A percentile compares a stretch with the other conserved stretches of the same genome.
Evolutionary conservation across 2,888 invertebrate genomes (phyloP).

Genomic region (Boloria selene): DNA sequence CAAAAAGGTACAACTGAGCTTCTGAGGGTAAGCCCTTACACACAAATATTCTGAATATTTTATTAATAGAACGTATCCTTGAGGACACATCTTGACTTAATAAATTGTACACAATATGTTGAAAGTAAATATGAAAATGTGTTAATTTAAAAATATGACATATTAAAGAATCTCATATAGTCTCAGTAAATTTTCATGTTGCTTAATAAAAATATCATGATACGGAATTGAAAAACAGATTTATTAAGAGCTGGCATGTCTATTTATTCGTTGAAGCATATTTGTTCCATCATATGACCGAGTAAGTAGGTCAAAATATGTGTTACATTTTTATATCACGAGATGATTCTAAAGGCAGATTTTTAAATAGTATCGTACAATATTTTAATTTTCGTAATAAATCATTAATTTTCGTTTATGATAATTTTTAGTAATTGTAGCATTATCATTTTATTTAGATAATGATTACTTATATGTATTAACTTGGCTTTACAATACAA

Average conservation of each 20-base stretch:
- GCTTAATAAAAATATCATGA: conserved; percentile 15
- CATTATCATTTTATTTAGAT: too few species aligned
- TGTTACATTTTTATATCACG: conserved; percentile 31
- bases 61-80: conserved; percentile 48
- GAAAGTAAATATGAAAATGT: too few species aligned
- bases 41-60: not conserved
- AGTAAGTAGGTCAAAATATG: conserved; percentile 36
- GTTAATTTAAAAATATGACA: too few species aligned
- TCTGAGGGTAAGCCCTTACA: too few species aligned
- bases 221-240: conserved; percentile 26
- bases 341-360: conserved; percentile 13
- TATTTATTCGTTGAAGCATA: conserved; percentile 34
- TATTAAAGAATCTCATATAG: conserved; percentile 5
- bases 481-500: too few species aligned
- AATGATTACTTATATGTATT: too few species aligned
- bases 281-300: conserved; percentile 32
- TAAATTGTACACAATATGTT: conserved; percentile 16
- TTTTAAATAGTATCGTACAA: conserved; percentile 1
- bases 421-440: too few species aligned
- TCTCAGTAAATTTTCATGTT: not conserved
- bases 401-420: not conserved
- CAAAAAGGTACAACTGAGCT: too few species aligned
- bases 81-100: conserved; percentile 18
- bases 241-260: conserved; percentile 26
- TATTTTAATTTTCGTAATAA: conserved; percentile 1